Evolutionary conservation across 2,888 invertebrate species (phyloP).

Genomic region (Drosophila robusta): DNA sequence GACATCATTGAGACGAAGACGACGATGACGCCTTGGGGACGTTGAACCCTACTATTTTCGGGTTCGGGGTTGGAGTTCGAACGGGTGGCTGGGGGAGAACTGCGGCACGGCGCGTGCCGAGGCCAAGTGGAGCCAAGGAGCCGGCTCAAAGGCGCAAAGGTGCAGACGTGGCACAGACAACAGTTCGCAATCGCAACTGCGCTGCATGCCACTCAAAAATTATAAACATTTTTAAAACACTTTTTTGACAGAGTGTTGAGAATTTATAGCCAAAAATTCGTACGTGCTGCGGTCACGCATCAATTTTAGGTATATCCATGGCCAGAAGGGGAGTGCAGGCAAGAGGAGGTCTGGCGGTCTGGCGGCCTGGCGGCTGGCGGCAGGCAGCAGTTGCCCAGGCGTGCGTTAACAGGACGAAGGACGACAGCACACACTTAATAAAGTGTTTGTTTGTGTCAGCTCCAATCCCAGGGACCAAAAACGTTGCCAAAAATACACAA

Average conservation of each 20-base stretch:
- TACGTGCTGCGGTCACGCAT: conserved; percentile 79
- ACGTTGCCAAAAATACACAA: conserved; percentile 1
- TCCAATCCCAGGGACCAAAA: conserved; percentile 24
- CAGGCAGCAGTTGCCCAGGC: conserved; percentile 27
- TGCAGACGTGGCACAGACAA: conserved; percentile 71
- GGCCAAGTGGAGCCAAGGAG: conserved; percentile 36
- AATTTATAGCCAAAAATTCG: conserved; percentile 68
- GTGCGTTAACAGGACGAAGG: conserved; percentile 53
- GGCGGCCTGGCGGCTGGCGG: no score
- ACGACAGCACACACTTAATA: conserved; percentile 58
- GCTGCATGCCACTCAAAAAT: conserved; percentile 64
- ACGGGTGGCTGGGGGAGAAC: not conserved
- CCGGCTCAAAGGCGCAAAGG: conserved; percentile 61
- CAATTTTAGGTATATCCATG: conserved; percentile 43
- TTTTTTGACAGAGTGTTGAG: conserved; percentile 60
- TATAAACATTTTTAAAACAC: conserved; percentile 80
- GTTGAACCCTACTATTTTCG: conserved; percentile 56
- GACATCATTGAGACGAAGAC: conserved; percentile 65
- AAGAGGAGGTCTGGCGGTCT: no score
- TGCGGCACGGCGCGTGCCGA: conserved; percentile 55
- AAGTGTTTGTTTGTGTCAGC: conserved; percentile 60
- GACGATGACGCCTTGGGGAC: conserved; percentile 70
- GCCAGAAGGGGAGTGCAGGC: not conserved
- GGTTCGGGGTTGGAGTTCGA: not conserved
- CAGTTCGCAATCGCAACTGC: conserved; percentile 13